Evolutionary conservation across 2,113 vertebrate genomes (phyloP).

Genomic region (Chaetodon auriga): DNA sequence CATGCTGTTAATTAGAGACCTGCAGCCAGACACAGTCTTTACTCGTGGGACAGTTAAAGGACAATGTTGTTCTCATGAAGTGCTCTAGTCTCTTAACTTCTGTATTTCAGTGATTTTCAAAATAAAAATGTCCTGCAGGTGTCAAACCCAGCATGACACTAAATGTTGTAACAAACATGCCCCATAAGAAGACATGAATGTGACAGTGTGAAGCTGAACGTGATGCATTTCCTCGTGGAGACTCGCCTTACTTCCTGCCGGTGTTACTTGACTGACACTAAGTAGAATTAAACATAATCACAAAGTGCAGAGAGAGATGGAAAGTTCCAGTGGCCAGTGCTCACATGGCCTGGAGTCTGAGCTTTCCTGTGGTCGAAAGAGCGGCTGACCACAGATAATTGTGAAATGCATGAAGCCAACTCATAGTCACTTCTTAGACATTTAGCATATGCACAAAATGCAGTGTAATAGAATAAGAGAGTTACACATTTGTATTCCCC

Average conservation of each 20-base stretch:
- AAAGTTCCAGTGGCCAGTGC: background rate
- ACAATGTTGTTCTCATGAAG: background rate
- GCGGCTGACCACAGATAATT: background rate
- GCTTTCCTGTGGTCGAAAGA: no score
- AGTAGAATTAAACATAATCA: constrained; percentile 6
- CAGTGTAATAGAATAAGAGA: background rate
- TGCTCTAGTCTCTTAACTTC: background rate
- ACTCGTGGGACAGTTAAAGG: constrained; percentile 8
- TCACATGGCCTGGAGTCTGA: background rate
- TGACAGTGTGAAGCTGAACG: background rate
- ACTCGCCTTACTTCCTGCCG: background rate
- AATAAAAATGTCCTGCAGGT: background rate
- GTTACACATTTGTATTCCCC: background rate
- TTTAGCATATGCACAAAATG: background rate
- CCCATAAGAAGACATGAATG: background rate
- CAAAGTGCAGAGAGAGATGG: background rate
- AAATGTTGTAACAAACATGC: background rate
- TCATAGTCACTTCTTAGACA: background rate
- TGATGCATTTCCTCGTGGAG: background rate
- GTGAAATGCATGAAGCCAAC: background rate
- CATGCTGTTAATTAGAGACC: constrained; percentile 19
- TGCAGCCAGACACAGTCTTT: background rate
- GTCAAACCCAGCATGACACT: background rate
- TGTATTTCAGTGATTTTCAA: background rate
- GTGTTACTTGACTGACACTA: constrained; percentile 16